Percentiles rank a stretch among this genome's conserved stretches.
Conservation (phyloP, 2,797 vertebrate species). For the Chaetodon trifasciatus region DNA sequence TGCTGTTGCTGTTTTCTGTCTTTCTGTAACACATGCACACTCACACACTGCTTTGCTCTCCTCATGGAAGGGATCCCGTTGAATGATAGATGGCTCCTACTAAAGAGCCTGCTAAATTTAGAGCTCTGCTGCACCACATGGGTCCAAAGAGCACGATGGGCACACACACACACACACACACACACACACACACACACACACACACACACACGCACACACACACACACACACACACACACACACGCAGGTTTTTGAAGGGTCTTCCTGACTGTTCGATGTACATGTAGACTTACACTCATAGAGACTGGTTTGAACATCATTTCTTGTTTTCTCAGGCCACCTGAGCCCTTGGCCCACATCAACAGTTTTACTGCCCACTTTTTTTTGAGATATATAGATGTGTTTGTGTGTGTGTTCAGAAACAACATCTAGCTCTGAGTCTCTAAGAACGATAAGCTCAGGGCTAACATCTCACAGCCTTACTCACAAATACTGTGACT, state of each 20-base stretch:
- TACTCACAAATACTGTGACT: conserved; percentile 49
- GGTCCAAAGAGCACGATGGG: conserved; percentile 52
- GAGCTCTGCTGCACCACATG: conserved; percentile 65
- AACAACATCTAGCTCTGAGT: conserved; percentile 22
- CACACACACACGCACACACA: conserved; percentile 19
- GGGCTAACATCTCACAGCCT: conserved; percentile 48
- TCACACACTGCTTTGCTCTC: conserved; percentile 28
- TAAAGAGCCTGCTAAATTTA: conserved; percentile 80
- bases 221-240: conserved; percentile 26
- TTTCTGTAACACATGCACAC: conserved; percentile 40
- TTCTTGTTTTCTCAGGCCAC: conserved; percentile 11
- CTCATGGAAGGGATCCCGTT: conserved; percentile 68
- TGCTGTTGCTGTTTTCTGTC: conserved; percentile 35
- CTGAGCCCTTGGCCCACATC: conserved; percentile 3
- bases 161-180: conserved; percentile 32
- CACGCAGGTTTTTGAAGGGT: conserved; percentile 17
- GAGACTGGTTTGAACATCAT: conserved; percentile 6
- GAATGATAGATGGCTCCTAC: conserved; percentile 82
- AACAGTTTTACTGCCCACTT: not conserved
- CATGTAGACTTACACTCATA: conserved; percentile 8
- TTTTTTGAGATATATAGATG: not conserved
- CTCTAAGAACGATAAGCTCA: conserved; percentile 17
- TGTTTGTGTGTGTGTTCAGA: conserved; percentile 22
- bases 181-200: too few species aligned
- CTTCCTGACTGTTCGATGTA: conserved; percentile 20